A percentile compares a stretch with the other conserved stretches of the same genome.
Conservation (phyloP, 2,113 vertebrate species). For the Tupaia chinensis region DNA sequence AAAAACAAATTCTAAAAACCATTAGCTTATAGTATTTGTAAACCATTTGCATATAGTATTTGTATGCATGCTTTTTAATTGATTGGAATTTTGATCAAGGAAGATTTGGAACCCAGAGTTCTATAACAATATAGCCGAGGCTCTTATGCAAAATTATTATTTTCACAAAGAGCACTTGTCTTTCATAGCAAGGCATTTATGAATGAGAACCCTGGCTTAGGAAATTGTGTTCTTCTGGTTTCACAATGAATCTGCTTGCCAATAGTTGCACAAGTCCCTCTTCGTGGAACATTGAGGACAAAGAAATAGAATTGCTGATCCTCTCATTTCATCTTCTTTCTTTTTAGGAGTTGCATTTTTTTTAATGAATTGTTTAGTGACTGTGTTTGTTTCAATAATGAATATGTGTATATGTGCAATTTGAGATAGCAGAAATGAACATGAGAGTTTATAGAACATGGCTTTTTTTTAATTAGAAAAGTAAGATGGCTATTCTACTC, state of each 20-base stretch:
- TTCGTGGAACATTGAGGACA: not conserved
- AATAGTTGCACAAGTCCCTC: not conserved
- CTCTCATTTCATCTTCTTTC: constrained; percentile 60
- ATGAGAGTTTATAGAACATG: constrained; percentile 20
- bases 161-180: not conserved
- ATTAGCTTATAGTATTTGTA: not conserved
- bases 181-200: constrained; percentile 23
- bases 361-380: not conserved
- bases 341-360: not conserved
- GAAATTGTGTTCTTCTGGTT: constrained; percentile 14
- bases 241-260: not conserved
- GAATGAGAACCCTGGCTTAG: not conserved
- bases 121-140: not conserved
- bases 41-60: constrained; percentile 19
- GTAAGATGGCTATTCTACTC: constrained; percentile 20
- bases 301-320: constrained; percentile 26
- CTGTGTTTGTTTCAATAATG: constrained; percentile 49
- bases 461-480: constrained; percentile 59
- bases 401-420: not conserved
- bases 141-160: not conserved
- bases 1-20: constrained; percentile 51
- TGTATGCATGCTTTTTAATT: not conserved
- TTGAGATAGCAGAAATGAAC: constrained; percentile 7
- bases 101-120: constrained; percentile 44
- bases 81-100: constrained; percentile 51